Evolutionary conservation across 2,113 vertebrate species (phyloP).

Genomic region (Cyanoderma ruficeps): DNA sequence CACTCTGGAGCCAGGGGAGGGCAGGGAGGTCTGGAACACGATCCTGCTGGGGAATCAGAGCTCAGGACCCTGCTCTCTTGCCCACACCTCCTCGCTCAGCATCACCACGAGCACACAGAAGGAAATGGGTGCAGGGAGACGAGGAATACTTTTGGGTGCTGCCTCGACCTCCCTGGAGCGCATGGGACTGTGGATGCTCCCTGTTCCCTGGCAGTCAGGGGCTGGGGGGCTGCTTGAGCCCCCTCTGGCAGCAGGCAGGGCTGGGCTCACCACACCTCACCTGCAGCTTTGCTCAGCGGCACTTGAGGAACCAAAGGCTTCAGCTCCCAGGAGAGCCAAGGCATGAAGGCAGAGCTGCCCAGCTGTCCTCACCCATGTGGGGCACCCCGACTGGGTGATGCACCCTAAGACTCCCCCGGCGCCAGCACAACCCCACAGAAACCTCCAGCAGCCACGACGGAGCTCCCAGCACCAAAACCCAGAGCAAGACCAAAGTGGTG

Average conservation of each 20-base stretch:
- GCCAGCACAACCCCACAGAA: not conserved
- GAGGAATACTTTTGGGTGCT: not conserved
- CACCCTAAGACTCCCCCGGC: not conserved
- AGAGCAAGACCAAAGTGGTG: not conserved
- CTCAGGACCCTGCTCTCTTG: not conserved
- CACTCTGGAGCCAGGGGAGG: not conserved
- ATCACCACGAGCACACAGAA: not conserved
- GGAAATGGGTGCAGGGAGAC: not conserved
- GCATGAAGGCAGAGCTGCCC: not conserved
- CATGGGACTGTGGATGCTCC: fast-evolving
- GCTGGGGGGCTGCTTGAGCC: not conserved
- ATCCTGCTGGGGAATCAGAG: not conserved
- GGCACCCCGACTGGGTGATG: fast-evolving
- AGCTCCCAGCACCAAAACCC: not conserved
- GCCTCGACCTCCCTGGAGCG: not conserved
- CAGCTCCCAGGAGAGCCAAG: not conserved
- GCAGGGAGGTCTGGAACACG: not conserved
- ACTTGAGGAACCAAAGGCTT: not conserved
- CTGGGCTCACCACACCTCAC: not conserved
- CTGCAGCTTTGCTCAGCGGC: not conserved
- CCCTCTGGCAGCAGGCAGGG: fast-evolving
- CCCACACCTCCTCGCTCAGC: not conserved
- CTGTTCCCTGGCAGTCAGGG: not conserved
- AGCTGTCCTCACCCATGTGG: not conserved
- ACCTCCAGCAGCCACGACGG: fast-evolving